These are phyloP conservation scores for Pristionchus japonicus DNA, from an alignment of 2,888 invertebrate genomes.

Conservation along the genomic window DNA sequence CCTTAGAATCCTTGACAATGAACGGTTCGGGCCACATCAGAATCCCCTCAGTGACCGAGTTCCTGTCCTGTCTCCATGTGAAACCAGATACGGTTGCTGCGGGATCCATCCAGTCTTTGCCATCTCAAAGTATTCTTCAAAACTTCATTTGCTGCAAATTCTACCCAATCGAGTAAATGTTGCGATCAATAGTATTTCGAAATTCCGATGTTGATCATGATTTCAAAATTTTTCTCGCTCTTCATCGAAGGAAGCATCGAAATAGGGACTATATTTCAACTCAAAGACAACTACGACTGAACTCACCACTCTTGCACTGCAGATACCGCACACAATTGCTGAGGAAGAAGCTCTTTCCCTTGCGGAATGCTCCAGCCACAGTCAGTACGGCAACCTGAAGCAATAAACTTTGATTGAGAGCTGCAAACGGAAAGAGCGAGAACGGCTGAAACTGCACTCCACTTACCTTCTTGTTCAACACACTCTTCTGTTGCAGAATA, in stretches of 20 bases:
- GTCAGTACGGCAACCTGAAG: background rate
- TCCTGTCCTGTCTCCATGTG: background rate
- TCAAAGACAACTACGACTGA: background rate
- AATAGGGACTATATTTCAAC: no score
- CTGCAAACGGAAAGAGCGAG: no score
- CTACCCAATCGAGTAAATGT: no score
- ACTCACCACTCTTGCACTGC: background rate
- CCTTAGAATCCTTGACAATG: conserved; percentile 3
- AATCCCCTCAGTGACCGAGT: conserved; percentile 7
- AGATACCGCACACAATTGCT: conserved; percentile 13
- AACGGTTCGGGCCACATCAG: conserved; percentile 16
- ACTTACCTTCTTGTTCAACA: background rate
- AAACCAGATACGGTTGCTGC: background rate
- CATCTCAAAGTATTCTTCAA: background rate
- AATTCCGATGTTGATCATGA: background rate
- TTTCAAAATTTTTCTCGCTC: background rate
- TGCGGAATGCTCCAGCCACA: background rate
- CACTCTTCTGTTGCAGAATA: conserved; percentile 16
- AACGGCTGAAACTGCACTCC: no score
- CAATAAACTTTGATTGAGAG: background rate
- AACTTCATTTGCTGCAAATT: background rate
- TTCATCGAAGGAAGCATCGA: background rate
- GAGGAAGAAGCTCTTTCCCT: background rate
- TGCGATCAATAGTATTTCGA: background rate
- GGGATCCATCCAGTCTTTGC: background rate